Conservation (phyloP, 2,888 invertebrate species). For the Cylloceria caligata region DNA sequence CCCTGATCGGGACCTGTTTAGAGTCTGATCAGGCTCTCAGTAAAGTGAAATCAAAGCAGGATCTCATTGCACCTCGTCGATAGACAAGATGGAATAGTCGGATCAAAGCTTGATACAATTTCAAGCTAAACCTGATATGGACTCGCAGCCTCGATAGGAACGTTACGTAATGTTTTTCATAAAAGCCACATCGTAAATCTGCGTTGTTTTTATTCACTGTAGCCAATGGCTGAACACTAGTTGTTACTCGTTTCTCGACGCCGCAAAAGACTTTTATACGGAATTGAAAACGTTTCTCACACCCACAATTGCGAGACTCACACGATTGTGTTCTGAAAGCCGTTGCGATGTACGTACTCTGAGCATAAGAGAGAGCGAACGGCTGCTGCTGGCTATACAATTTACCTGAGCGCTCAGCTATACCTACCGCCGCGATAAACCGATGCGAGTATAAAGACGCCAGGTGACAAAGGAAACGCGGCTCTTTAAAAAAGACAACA, state of each 20-base stretch:
- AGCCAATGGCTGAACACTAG: conserved; percentile 56
- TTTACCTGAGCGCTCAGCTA: conserved; percentile 69
- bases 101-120: too few species aligned
- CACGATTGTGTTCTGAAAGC: conserved; percentile 47
- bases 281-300: conserved; percentile 56
- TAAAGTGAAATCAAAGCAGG: too few species aligned
- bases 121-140: not conserved
- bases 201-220: conserved; percentile 36
- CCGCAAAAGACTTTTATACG: conserved; percentile 42
- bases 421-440: conserved; percentile 80
- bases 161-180: conserved; percentile 45
- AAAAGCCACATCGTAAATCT: conserved; percentile 27
- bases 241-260: conserved; percentile 29
- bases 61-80: too few species aligned
- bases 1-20: too few species aligned
- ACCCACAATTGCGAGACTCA: conserved; percentile 47
- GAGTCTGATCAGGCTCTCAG: too few species aligned
- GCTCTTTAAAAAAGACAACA: conserved; percentile 78
- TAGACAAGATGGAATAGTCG: too few species aligned
- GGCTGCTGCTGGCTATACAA: conserved; percentile 60
- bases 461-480: conserved; percentile 78
- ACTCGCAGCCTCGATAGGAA: not conserved
- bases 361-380: conserved; percentile 24
- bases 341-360: conserved; percentile 29
- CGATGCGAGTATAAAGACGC: conserved; percentile 76